Evolutionary conservation across 2,888 invertebrate species (phyloP), one percentile per base, ranked within the genome.

Genomic region (Agonopterix subpropinquella): DNA sequence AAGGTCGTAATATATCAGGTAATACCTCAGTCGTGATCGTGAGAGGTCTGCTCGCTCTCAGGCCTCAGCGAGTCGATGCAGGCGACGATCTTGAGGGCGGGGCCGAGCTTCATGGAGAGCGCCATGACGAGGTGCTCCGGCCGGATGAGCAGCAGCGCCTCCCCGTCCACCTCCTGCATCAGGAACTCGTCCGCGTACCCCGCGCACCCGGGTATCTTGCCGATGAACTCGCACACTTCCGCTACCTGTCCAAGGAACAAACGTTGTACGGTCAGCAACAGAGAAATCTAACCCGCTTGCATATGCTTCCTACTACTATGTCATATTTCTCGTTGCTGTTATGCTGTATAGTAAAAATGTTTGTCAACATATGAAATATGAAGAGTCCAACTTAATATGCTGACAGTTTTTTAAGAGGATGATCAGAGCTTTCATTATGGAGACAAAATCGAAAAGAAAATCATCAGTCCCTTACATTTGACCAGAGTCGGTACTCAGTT

Each of bases 141-240:
- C 67, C 96, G 95, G 47, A 98, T 91, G 48, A 98, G 88, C 85
- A 98, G 91, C 53, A 98, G 83, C 0, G 98, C 98, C 71, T 98
- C 97, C 0, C 98, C 98, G 69, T 98, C 98, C 62, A 98, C 98
- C 81, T 98, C 98, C 80, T 98, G 98, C 67, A 95, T 92, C 9
- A 94, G 92, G 85, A 98, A 98, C 73, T 98, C 98, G 68, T 98
- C 97, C 0, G 97, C 98, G 72, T 98, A 98, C 61, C 95, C 94
- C 8, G 94, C 92, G 75, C 98, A 98, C 0, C 98, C 98, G 0
- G 96, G 97, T 51, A 98, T 90, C 62, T 92, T 93, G 59, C 94
- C 92, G 64, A 98, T 96, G 70, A 98, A 95, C 43, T 97, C 96
- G 69, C 94, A 95, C 1, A 97, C 97, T 64, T 97, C 96, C 36